Evolutionary conservation across 2,797 vertebrate genomes (phyloP), one percentile per base, ranked within the genome.

Genomic region (Dromococcyx pavoninus): DNA sequence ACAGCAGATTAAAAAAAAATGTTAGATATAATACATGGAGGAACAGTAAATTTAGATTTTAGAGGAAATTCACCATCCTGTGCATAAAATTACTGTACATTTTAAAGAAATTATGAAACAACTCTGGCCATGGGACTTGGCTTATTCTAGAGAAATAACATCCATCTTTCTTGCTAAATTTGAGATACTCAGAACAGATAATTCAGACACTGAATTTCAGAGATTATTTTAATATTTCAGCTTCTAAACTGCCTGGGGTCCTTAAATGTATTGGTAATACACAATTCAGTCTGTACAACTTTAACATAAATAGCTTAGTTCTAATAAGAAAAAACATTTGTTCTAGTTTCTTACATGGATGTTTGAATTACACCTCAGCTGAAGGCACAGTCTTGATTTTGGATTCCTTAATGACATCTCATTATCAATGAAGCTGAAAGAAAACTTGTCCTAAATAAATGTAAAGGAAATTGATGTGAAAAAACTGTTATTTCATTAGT

Each of bases 351-450:
- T 86, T 66, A 58, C 7, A 33, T 28, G 51, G 28, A 56, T 48
- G 54, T 86, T 46, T 86, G 27, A 77, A 80, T 54, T 76, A 51
- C n/a, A 77, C 17, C 70, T 79, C 60, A 88, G 64, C 61, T 74
- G 51, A 73, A 74, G 54, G 41, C 21, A 35, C 23, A 86, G 33
- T 28, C 16, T 48, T 57, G 16, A 78, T 66, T 91, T 65, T 53
- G 7, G 13, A 61, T 53, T 73, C 44, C 35, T 93, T 91, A 80
- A 86, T 50, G 24, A 50, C 2, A 8, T 33, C 30, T 88, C 22
- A 54, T 83, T 62, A 89, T 77, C 33, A 77, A 46, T 1, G 33
- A 92, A 65, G 19, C n/a, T 39, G 37, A 54, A 76, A 1, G 3
- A 81, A 76, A 91, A 24, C 13, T 44, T 35, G 14, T 28, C 50